Evolutionary conservation across 2,888 invertebrate genomes (phyloP).

Genomic region (Pristionchus arcanus): DNA sequence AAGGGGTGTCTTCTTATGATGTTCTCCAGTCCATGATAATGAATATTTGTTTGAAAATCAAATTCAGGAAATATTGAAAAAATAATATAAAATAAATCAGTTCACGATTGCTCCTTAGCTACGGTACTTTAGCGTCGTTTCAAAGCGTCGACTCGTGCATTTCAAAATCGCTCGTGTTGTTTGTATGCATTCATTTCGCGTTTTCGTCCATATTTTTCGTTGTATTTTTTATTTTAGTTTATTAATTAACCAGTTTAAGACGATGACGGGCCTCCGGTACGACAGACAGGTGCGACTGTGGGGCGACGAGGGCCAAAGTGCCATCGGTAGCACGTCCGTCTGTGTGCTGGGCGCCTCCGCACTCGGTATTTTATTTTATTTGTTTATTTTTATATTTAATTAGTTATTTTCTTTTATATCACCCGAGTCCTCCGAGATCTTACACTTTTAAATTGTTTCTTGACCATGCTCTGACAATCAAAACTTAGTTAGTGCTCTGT

Average conservation of each 20-base stretch:
- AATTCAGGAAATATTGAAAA: background rate
- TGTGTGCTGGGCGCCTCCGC: slow-evolving; percentile 86
- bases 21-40: no score
- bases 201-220: background rate
- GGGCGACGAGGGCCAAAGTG: slow-evolving; percentile 97
- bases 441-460: background rate
- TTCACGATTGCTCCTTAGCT: background rate
- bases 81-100: background rate
- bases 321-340: slow-evolving; percentile 91
- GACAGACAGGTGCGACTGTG: slow-evolving; percentile 91
- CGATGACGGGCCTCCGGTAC: slow-evolving; percentile 81
- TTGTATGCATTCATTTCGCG: background rate
- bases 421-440: background rate
- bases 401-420: background rate
- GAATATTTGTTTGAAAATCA: background rate
- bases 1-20: no score
- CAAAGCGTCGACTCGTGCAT: background rate
- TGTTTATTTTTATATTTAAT: slow-evolving; percentile 32
- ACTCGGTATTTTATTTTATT: slow-evolving; percentile 58
- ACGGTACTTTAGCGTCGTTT: background rate
- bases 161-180: background rate
- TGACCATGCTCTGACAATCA: background rate
- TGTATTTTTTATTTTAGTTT: background rate
- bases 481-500: no score
- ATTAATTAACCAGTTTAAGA: background rate